These are phyloP conservation scores for Andrena camellia DNA, from an alignment of 2,888 invertebrate species.

Conservation along the genomic window DNA sequence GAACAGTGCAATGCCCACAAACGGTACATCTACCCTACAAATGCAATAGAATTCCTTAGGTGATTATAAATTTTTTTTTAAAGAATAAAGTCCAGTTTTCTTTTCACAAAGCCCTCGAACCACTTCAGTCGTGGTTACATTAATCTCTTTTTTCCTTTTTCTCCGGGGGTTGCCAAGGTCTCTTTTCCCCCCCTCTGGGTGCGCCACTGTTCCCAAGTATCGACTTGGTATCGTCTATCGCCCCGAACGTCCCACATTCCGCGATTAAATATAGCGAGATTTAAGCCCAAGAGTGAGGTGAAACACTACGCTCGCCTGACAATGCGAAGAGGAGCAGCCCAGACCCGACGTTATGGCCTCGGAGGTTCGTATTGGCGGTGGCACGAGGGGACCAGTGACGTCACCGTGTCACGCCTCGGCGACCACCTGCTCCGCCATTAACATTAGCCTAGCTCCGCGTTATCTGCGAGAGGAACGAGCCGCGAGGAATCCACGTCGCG, in stretches of 20 bases:
- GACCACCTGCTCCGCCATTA: constrained; percentile 83
- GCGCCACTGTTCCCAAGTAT: no score
- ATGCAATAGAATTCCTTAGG: no score
- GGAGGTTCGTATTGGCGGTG: constrained; percentile 51
- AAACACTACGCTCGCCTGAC: background rate
- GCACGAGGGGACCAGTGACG: constrained; percentile 80
- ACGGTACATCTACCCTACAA: no score
- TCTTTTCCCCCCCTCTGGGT: no score
- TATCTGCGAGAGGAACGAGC: constrained; percentile 64
- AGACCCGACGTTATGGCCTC: constrained; percentile 32
- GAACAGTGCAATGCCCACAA: no score
- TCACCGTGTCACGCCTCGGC: constrained; percentile 83
- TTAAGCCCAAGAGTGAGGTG: background rate
- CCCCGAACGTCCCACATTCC: background rate
- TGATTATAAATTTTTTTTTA: no score
- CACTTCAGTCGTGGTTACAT: no score
- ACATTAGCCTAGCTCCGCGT: constrained; percentile 71
- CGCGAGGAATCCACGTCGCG: constrained; percentile 50
- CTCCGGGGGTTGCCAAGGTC: no score
- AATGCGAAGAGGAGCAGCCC: constrained; percentile 3
- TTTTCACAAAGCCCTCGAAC: no score
- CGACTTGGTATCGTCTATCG: no score
- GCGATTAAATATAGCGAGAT: background rate
- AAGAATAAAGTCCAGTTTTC: no score
- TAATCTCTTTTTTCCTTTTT: no score